phyloP scores from a whole-genome alignment of 2,888 invertebrate species.

The Boloria euphrosyne region DNA sequence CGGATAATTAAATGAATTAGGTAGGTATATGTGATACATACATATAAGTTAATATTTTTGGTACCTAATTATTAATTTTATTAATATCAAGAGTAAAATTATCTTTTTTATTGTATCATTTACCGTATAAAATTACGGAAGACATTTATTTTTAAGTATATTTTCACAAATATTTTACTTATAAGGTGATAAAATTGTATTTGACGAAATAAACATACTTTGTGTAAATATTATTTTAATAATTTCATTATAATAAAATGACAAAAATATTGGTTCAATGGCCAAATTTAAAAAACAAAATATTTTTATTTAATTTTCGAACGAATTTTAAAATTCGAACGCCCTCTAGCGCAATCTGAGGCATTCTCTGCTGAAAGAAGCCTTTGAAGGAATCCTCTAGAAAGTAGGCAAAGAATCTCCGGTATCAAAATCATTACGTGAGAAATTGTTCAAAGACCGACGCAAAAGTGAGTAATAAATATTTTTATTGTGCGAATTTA shows the following conservation, averaged over 20 bases:
- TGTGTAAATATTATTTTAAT: no score
- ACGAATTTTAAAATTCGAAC: conserved; percentile 72
- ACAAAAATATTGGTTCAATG: background rate
- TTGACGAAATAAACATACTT: no score
- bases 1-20: conserved; percentile 21
- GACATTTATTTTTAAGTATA: no score
- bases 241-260: no score
- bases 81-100: background rate
- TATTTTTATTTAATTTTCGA: conserved; percentile 56
- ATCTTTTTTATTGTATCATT: background rate
- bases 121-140: no score
- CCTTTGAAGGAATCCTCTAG: conserved; percentile 81
- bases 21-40: background rate
- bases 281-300: conserved; percentile 33
- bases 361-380: conserved; percentile 75
- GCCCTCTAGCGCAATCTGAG: conserved; percentile 69
- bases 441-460: conserved; percentile 75
- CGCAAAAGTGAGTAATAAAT: conserved; percentile 74
- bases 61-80: background rate
- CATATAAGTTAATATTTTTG: background rate
- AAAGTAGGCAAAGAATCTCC: conserved; percentile 80
- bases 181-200: no score
- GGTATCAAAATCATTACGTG: conserved; percentile 82
- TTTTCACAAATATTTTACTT: no score
- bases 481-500: conserved; percentile 43